Conservation (phyloP, 2,113 vertebrate genomes). For the Neofelis nebulosa region DNA sequence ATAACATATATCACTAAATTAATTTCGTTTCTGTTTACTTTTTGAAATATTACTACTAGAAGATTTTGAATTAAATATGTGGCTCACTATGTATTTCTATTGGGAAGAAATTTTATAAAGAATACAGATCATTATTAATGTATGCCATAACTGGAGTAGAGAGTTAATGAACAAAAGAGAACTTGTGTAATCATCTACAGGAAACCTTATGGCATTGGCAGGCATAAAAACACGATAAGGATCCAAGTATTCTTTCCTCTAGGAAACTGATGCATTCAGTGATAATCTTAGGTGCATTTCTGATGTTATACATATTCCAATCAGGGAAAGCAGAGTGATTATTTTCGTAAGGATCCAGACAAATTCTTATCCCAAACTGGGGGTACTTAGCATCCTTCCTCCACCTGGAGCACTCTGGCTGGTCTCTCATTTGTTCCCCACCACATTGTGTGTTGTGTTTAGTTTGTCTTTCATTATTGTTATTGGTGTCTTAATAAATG, state of each 20-base stretch:
- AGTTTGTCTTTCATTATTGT: not conserved
- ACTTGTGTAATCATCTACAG: not conserved
- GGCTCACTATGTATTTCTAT: not conserved
- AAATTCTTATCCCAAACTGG: not conserved
- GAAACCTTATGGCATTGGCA: slow-evolving; percentile 3
- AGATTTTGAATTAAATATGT: slow-evolving; percentile 27
- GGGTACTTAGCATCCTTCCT: not conserved
- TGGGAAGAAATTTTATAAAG: not conserved
- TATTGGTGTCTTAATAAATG: not conserved
- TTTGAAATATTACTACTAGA: not conserved
- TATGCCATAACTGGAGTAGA: not conserved
- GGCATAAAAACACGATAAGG: not conserved
- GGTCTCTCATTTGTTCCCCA: not conserved
- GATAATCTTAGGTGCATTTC: not conserved
- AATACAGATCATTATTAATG: not conserved
- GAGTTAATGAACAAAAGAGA: not conserved
- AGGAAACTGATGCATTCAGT: not conserved
- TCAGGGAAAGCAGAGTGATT: not conserved
- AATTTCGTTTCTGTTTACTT: slow-evolving; percentile 33
- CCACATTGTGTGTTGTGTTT: not conserved
- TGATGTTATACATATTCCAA: not conserved
- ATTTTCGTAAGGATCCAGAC: not conserved
- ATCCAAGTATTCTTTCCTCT: not conserved
- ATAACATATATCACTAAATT: not conserved
- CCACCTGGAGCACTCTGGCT: not conserved